Conservation (phyloP, 1,140 invertebrate species). For the Drosophila pallidifrons region DNA sequence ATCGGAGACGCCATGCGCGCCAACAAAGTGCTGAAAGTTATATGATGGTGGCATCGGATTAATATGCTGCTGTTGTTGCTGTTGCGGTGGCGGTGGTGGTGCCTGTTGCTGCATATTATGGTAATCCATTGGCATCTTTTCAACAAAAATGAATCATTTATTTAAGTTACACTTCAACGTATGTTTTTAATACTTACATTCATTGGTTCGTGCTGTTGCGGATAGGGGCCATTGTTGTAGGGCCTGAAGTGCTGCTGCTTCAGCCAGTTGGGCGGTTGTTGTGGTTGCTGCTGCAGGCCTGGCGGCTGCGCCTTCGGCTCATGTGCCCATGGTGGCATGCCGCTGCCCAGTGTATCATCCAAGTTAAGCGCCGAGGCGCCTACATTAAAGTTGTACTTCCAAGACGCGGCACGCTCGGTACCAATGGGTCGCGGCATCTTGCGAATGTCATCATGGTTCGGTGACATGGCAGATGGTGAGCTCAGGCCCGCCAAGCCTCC, state of each 20-base stretch:
- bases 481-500: slow-evolving; percentile 60
- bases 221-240: slow-evolving; percentile 75
- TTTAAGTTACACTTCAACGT: not conserved
- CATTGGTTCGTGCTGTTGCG: slow-evolving; percentile 79
- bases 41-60: slow-evolving; percentile 77
- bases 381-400: slow-evolving; percentile 86
- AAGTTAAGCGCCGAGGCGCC: slow-evolving; percentile 50
- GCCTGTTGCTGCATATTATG: slow-evolving; percentile 73
- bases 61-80: slow-evolving; percentile 65
- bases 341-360: slow-evolving; percentile 56
- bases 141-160: not conserved
- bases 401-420: slow-evolving; percentile 89
- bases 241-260: slow-evolving; percentile 70
- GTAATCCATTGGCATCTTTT: slow-evolving; percentile 81
- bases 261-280: slow-evolving; percentile 61
- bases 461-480: slow-evolving; percentile 88
- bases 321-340: slow-evolving; percentile 57
- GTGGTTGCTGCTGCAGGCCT: slow-evolving; percentile 67
- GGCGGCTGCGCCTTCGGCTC: slow-evolving; percentile 67
- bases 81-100: slow-evolving; percentile 52
- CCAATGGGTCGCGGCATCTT: slow-evolving; percentile 92
- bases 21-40: slow-evolving; percentile 75
- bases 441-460: slow-evolving; percentile 88
- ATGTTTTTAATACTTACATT: slow-evolving; percentile 62
- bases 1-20: slow-evolving; percentile 61